phyloP scores from a whole-genome alignment of 2,797 vertebrate species.

The Erpetoichthys calabaricus region DNA sequence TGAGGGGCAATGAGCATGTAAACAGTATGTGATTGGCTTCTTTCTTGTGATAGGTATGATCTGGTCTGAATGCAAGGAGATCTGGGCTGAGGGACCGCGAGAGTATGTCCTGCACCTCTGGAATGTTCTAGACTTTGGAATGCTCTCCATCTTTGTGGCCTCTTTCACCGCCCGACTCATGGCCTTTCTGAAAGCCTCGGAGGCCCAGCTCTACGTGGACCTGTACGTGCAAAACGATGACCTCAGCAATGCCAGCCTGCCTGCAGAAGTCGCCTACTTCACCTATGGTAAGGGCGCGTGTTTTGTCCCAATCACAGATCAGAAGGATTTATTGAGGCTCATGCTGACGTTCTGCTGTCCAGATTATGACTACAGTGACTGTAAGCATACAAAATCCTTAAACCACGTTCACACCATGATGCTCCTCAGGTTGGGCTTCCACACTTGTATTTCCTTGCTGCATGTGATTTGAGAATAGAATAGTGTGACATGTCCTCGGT shows the following conservation, averaged over 20 bases:
- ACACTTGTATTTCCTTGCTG: too few relatives aligned
- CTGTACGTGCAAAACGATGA: slow-evolving; percentile 68
- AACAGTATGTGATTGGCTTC: background rate
- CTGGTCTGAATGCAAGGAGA: slow-evolving; percentile 94
- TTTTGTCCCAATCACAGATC: too few relatives aligned
- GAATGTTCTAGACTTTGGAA: slow-evolving; percentile 91
- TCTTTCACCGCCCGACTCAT: slow-evolving; percentile 90
- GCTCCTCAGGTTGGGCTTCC: too few relatives aligned
- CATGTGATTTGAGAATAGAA: too few relatives aligned
- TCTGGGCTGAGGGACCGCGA: slow-evolving; percentile 83
- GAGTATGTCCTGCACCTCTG: slow-evolving; percentile 87
- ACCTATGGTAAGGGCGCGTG: slow-evolving; percentile 68
- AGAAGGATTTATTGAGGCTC: too few relatives aligned
- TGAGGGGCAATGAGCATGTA: background rate
- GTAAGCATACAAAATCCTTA: too few relatives aligned
- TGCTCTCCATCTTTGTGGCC: slow-evolving; percentile 90
- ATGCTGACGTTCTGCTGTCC: too few relatives aligned
- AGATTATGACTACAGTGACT: too few relatives aligned
- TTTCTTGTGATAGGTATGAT: slow-evolving; percentile 64
- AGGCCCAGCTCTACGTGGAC: slow-evolving; percentile 87
- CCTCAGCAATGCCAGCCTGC: slow-evolving; percentile 72
- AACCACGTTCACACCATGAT: too few relatives aligned
- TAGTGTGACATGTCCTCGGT: too few relatives aligned
- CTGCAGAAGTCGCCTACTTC: slow-evolving; percentile 85
- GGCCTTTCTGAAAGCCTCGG: slow-evolving; percentile 86